phyloP scores from a whole-genome alignment of 2,113 vertebrate genomes.

The Uria lomvia region DNA sequence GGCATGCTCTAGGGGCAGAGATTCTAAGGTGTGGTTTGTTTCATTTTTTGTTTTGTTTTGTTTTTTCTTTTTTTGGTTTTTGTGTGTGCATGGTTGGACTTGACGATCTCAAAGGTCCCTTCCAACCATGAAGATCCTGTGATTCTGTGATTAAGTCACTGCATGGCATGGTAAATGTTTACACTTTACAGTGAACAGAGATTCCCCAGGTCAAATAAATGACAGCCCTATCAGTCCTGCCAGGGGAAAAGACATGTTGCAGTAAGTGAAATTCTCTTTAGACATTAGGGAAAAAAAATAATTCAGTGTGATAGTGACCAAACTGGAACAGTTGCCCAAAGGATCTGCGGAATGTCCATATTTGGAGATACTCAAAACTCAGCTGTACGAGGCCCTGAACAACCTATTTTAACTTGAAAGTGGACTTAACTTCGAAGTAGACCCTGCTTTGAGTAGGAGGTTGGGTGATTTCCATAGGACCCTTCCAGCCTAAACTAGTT shows the following conservation, averaged over 20 bases:
- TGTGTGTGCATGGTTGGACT: too few species aligned
- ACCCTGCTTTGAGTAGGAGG: background rate
- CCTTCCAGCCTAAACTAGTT: background rate
- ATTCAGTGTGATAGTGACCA: background rate
- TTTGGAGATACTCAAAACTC: background rate
- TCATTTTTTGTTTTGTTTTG: too few species aligned
- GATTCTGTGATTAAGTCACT: background rate
- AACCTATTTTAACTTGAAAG: background rate
- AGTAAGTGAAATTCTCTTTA: background rate
- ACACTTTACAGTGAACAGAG: background rate
- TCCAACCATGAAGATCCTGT: too few species aligned
- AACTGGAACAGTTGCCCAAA: background rate
- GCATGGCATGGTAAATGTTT: fast-evolving
- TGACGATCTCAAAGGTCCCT: too few species aligned
- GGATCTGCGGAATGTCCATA: background rate
- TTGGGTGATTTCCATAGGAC: background rate
- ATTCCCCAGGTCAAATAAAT: background rate
- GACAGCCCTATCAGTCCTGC: background rate
- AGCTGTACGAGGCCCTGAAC: background rate
- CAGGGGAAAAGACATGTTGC: background rate
- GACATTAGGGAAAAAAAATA: background rate
- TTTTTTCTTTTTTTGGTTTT: too few species aligned
- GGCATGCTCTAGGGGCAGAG: too few species aligned
- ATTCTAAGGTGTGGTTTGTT: too few species aligned
- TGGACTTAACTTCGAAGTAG: fast-evolving